phyloP scores from a whole-genome alignment of 2,797 vertebrate species.

The Amblyopsis hoosieri region DNA sequence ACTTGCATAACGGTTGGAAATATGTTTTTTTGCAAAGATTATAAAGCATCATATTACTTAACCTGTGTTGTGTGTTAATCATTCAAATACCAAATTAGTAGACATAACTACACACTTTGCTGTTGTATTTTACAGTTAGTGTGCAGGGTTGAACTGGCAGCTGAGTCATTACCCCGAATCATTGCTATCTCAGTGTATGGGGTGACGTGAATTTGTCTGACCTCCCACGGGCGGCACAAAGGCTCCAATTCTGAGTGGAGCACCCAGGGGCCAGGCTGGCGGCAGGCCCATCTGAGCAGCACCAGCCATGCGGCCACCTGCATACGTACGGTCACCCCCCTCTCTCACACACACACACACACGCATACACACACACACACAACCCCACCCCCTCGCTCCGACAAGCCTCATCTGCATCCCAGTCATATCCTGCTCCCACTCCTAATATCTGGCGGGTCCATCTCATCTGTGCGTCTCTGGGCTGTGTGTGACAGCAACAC shows the following conservation, averaged over 20 bases:
- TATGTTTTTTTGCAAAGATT: no score
- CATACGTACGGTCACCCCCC: conserved; percentile 69
- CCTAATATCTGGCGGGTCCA: conserved; percentile 68
- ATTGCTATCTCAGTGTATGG: conserved; percentile 69
- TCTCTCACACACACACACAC: conserved; percentile 15
- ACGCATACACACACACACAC: neutral
- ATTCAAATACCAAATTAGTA: no score
- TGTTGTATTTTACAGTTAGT: conserved; percentile 22
- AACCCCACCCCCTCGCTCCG: conserved; percentile 15
- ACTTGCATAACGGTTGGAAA: no score
- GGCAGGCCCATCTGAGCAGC: conserved; percentile 71
- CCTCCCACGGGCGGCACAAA: conserved; percentile 73
- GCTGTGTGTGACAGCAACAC: conserved; percentile 48
- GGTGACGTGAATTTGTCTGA: conserved; percentile 78
- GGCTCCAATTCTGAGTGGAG: conserved; percentile 73
- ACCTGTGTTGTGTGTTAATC: no score
- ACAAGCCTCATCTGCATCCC: conserved; percentile 72
- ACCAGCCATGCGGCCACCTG: conserved; percentile 81
- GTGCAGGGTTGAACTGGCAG: conserved; percentile 64
- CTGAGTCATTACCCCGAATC: conserved; percentile 74
- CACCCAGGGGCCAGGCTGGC: conserved; percentile 73
- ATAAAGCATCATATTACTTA: no score
- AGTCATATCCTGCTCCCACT: conserved; percentile 66
- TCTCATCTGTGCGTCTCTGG: conserved; percentile 71
- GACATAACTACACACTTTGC: no score